A percentile compares a stretch with the other conserved stretches of the same genome.
Evolutionary conservation across 2,888 invertebrate species (phyloP).

Genomic region (Dexiosoma caninum): DNA sequence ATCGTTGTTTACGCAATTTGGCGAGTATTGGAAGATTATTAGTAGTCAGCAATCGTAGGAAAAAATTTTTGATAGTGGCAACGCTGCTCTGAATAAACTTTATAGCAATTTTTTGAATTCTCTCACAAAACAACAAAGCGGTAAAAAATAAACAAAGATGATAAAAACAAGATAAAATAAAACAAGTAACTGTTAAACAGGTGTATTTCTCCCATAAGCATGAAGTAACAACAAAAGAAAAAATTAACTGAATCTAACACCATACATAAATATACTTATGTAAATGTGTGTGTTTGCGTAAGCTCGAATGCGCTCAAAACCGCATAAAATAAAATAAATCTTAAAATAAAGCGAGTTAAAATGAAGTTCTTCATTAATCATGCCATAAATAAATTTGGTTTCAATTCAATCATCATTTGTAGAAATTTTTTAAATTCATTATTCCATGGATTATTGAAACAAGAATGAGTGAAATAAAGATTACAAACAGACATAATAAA

Average conservation of each 20-base stretch:
- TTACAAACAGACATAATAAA: no score
- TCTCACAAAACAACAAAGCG: constrained; percentile 14
- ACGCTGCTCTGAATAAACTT: background rate
- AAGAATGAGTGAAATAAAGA: no score
- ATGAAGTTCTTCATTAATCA: background rate
- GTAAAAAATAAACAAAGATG: constrained; percentile 20
- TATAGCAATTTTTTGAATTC: background rate
- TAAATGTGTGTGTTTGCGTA: background rate
- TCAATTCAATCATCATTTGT: background rate
- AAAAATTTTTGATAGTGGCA: no score
- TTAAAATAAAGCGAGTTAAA: background rate
- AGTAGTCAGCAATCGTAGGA: no score
- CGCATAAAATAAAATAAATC: background rate
- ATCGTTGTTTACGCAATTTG: no score
- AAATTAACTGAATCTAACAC: no score
- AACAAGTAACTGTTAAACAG: constrained; percentile 15
- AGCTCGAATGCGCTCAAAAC: background rate
- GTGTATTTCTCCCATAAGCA: constrained; percentile 15
- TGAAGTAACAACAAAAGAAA: background rate
- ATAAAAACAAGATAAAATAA: background rate
- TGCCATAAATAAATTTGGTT: background rate
- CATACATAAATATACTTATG: no score
- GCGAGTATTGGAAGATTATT: no score
- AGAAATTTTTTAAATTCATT: background rate
- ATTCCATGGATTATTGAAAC: background rate